These are phyloP conservation scores for Bradypodion ventrale DNA, from an alignment of 2,797 vertebrate genomes.

Conservation along the genomic window DNA sequence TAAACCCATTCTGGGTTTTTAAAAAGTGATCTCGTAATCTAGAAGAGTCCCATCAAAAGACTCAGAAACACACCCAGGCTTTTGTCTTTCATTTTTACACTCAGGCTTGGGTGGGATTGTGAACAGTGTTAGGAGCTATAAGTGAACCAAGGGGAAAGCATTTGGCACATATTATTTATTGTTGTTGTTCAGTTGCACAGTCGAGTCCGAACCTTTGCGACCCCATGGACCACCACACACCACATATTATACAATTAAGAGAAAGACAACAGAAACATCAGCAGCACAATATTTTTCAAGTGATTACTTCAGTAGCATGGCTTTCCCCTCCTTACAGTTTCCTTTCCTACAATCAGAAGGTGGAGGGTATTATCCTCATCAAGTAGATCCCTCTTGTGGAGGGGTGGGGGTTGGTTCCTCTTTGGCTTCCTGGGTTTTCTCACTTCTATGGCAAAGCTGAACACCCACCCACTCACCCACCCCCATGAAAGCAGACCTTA, in stretches of 20 bases:
- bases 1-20: too few relatives aligned
- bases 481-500: slow-evolving; percentile 20
- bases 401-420: background rate
- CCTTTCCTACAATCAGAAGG: background rate
- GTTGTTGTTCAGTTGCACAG: too few relatives aligned
- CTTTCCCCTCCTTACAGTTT: background rate
- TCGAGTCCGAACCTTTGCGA: too few relatives aligned
- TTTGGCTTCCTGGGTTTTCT: slow-evolving; percentile 36
- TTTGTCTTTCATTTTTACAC: background rate
- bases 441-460: slow-evolving; percentile 18
- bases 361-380: background rate
- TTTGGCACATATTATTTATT: background rate
- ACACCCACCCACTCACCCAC: too few relatives aligned
- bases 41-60: too few relatives aligned
- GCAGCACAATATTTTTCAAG: background rate
- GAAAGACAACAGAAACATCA: background rate
- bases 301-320: too few relatives aligned
- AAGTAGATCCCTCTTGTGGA: background rate
- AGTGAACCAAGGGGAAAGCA: background rate
- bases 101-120: background rate
- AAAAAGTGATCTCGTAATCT: too few relatives aligned
- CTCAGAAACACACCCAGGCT: too few relatives aligned
- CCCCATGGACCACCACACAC: too few relatives aligned
- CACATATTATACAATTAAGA: background rate
- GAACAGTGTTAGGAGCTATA: background rate